Base-by-base conservation (phyloP, 2,113 vertebrate species). In the Cheilinus undulatus region DNA sequence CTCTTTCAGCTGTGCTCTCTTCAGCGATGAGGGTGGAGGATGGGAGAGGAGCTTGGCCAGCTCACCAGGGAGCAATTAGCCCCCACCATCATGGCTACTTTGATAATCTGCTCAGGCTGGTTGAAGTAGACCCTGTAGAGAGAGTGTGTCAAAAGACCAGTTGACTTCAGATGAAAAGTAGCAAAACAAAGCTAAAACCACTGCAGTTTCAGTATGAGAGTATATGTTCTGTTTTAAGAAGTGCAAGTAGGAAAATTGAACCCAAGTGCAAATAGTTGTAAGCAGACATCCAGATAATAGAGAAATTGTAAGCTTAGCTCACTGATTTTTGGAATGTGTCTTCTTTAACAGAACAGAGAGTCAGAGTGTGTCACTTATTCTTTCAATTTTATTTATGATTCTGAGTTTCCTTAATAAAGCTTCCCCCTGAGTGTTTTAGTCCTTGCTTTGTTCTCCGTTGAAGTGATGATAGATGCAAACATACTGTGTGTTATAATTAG, bases 51-150 rank as follows among this genome's bases (percentile, higher is more conserved):
- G 82, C 28, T 70, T 23, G 27, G 52, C 61, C 64, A 56, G 61
- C 64, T 78, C 78, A 59, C 78, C 22, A 2, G 84, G 80, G 80
- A 88, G 71, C 87, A 89, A 88, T 92, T 89, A 89, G 74, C 72
- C 54, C 66, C 32, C 52, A 51, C 70, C 76, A 75, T 80, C 60
- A 66, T 53, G 59, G 78, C 49, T 63, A 26, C 72, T 76, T 77
- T 89, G 73, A 86, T 64, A 61, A 83, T 64, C 77, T 53, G 26
- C 67, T 54, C 40, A 45, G 69, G 57, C 26, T 67, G 43, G 52
- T 72, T 59, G 46, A 87, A 59, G 70, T 60, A 66, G 49, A 77
- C 14, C 11, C 65, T 57, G 36, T 45, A 46, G n/a, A 38, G 23
- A 53, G 30, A 12, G 27, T 64, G 34, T 73, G 61, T 43, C 15